Evolutionary conservation across 2,113 vertebrate species (phyloP), one percentile per base, ranked within the genome.

Genomic region (Cnemophilus loriae): DNA sequence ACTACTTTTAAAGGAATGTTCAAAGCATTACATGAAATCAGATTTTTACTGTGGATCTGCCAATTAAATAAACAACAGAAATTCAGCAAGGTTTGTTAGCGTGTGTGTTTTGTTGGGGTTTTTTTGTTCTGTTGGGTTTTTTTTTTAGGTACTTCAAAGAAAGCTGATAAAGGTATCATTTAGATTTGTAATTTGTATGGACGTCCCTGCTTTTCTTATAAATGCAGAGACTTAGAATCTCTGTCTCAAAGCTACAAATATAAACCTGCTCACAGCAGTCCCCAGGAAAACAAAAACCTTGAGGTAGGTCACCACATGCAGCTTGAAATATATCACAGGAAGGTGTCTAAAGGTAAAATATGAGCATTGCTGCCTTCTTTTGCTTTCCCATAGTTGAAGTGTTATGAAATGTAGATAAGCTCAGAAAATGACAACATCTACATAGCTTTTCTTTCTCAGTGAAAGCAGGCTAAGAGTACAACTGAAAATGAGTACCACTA

Each of bases 101-200:
- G 23, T 24, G 3, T 39, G 6, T 55, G 26, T 3, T 49, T 26
- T 16, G 3, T 32, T 50, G 11, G 10, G 1, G 1, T 11, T 27
- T 64, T 37, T 3, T 75, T 12, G 4, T 14, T 69, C n/a, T 68
- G 4, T 17, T 20, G 1, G 2, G 7, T 24, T 17, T 17, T 8
- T 37, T 39, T 27, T 20, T 26, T 32, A n/a, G 24, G 18, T 65
- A 46, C 20, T 5, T 79, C 61, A 82, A 26, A 78, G 14, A 60
- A 89, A 77, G 13, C 4, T 57, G 20, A n/a, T 59, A 59, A 59
- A 75, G 5, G 6, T 42, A n/a, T 61, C 6, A 22, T 53, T 84
- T 42, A 56, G 44, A 32, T 74, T 80, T 69, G 15, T 44, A 56
- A 47, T 50, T 76, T 64, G 4, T 53, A 47, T 73, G 27, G 16